Base-by-base conservation (phyloP, 2,888 invertebrate genomes). In the Hypomecis atomaria region DNA sequence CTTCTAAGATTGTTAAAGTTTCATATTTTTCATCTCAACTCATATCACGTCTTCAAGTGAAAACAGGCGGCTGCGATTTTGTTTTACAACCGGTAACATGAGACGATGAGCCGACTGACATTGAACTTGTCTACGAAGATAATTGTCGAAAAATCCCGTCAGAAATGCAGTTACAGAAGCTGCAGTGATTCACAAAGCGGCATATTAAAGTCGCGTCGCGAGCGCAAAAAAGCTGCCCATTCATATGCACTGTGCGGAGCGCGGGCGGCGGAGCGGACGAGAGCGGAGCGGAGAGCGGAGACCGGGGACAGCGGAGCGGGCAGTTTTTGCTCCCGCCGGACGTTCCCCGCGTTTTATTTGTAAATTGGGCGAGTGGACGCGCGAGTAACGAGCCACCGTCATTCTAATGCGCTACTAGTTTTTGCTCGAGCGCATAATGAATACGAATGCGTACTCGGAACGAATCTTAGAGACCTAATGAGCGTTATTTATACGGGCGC, bases 271-370 rank as follows among this genome's bases (percentile, higher is more conserved):
- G 57, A 40, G 55, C 60, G 59, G 42, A 55, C 23, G 47, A 50
- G 54, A 1, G 36, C 45, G 45, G 53, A 38, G 47, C 61, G 57
- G 59, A 7, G 23, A 23, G 23, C 23, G 23, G 23, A 23, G 23
- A 23, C 1, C 23, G 23, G 23, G 55, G 11, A 23, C 58, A 40
- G 55, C 61, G 55, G 42, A 58, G 56, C 47, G 55, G 43, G 60
- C 40, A 55, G 54, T 91, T 91, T 90, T 91, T 90, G 89, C 84
- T 65, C 73, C 44, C 77, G 86, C 85, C 90, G 88, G 91, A 90
- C 90, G 90, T 89, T 88, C 89, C 87, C 84, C 83, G 88, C 85
- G 89, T 87, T 89, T 89, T 90, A 88, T 90, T 89, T 92, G 90
- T 90, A 90, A 90, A 89, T 91, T 89, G 91, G 89, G 88, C 84